Evolutionary conservation across 2,888 invertebrate species (phyloP).

Genomic region (Metellina segmentata): DNA sequence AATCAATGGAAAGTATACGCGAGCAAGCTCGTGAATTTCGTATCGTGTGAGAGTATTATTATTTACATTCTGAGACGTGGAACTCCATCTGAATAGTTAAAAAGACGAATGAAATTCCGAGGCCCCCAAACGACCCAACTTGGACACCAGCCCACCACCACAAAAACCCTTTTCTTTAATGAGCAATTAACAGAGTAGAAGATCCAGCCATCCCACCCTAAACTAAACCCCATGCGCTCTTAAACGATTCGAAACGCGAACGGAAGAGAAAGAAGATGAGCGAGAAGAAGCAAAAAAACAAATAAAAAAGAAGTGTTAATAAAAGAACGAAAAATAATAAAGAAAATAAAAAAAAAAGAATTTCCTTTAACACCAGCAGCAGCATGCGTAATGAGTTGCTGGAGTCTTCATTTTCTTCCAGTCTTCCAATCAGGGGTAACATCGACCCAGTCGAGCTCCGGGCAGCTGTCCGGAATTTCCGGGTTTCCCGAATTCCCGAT

Average conservation of each 20-base stretch:
- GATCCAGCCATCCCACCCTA: neutral
- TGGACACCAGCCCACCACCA: neutral
- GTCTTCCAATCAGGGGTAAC: constrained; percentile 76
- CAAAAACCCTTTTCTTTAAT: constrained; percentile 10
- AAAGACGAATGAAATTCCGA: too few relatives aligned
- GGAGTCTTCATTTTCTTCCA: constrained; percentile 76
- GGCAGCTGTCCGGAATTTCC: constrained; percentile 59
- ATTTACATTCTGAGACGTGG: too few relatives aligned
- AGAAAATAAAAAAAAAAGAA: constrained; percentile 68
- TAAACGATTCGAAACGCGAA: constrained; percentile 51
- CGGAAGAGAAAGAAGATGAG: constrained; percentile 26
- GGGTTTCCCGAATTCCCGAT: constrained; percentile 46
- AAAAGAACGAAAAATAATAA: constrained; percentile 76
- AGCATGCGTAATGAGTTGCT: constrained; percentile 75
- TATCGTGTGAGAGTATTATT: too few relatives aligned
- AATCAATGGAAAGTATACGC: too few relatives aligned
- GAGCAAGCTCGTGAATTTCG: too few relatives aligned
- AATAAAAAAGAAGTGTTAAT: constrained; percentile 71
- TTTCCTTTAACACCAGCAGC: constrained; percentile 75
- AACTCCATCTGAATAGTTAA: too few relatives aligned
- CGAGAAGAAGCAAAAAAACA: constrained; percentile 1
- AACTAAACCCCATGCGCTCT: constrained; percentile 36
- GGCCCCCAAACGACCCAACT: too few relatives aligned
- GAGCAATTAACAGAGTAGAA: constrained; percentile 12
- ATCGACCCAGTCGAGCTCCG: constrained; percentile 64